A percentile compares a stretch with the other conserved stretches of the same genome.
phyloP scores from a whole-genome alignment of 92 coral and sea anemone species.

The Zoanthus sansibaricus region DNA sequence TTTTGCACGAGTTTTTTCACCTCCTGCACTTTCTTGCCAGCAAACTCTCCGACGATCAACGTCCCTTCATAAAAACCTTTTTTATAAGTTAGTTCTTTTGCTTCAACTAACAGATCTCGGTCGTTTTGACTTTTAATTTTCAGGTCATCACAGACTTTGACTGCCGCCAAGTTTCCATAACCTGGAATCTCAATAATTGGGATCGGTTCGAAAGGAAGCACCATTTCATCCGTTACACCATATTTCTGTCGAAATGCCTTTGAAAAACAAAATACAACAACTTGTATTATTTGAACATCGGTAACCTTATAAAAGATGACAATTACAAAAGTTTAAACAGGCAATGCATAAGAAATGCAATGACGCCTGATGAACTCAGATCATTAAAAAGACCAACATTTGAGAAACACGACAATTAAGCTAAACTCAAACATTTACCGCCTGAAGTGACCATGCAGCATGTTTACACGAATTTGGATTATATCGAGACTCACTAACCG shows the following conservation, averaged over 20 bases:
- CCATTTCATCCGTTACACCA: slow-evolving; percentile 96
- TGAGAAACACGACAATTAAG: slow-evolving; percentile 27
- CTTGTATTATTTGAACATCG: not conserved
- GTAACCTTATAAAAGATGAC: not conserved
- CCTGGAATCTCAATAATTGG: slow-evolving; percentile 98
- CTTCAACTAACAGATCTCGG: slow-evolving; percentile 89
- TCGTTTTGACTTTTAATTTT: slow-evolving; percentile 97
- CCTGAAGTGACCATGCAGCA: not conserved
- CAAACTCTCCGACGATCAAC: slow-evolving; percentile 88
- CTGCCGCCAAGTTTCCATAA: slow-evolving; percentile 93
- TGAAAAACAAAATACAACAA: not conserved
- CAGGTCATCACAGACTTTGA: slow-evolving; percentile 93
- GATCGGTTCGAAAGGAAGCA: slow-evolving; percentile 91
- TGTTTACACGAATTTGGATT: not conserved
- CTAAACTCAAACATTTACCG: not conserved
- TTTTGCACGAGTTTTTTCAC: slow-evolving; percentile 96
- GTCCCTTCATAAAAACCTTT: slow-evolving; percentile 98
- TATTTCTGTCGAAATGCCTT: slow-evolving; percentile 94
- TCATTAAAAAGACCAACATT: slow-evolving; percentile 40
- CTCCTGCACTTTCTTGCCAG: slow-evolving; percentile 95
- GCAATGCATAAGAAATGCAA: not conserved
- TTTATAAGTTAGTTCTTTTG: slow-evolving; percentile 95
- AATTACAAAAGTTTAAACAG: not conserved
- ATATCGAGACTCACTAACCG: slow-evolving; percentile 53
- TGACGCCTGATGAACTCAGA: slow-evolving; percentile 22